Evolutionary conservation across 2,888 invertebrate species (phyloP), one percentile per base, ranked within the genome.

Genomic region (Norana najaformis): DNA sequence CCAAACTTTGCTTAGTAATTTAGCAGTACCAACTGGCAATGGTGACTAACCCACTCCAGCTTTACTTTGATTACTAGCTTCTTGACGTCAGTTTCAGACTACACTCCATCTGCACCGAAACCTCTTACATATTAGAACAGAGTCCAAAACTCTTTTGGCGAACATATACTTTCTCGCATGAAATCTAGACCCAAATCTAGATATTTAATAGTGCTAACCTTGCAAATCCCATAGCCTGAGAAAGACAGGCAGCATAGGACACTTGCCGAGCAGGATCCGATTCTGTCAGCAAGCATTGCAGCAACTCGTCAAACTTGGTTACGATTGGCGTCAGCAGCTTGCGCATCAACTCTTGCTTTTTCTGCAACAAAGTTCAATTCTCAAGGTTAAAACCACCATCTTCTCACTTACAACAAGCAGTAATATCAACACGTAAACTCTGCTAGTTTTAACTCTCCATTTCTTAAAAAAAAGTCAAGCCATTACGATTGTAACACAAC

Each of bases 211-310:
- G 69, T 69, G 8, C 69, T 69, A 69, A 95, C 95, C 95, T 95
- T 30, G 96, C 95, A 90, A 96, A 95, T 34, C 95, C 95, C 93
- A 96, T 96, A 83, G 95, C 95, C 93, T 95, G 95, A 90, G 95
- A 95, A 91, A 95, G 93, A 91, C 95, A 94, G 90, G 94, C 94
- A 85, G 95, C 95, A 91, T 95, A 94, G 13, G 93, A 93, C 82
- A 94, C 91, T 91, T 95, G 94, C 89, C 92, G 92, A 35, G 93
- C 92, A 90, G 94, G 94, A 92, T 95, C 94, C 36, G 93, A 93
- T 90, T 94, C 94, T 16, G 93, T 92, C 39, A 93, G 92, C 91
- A 95, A 93, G 90, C 94, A 94, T 34, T 93, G 93, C 89, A 95
- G 92, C 88, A 95, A 92, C 30, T 92, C 92, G 38, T 94, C 93